phyloP scores from a whole-genome alignment of 2,797 vertebrate genomes.

The Chromis chromis region DNA sequence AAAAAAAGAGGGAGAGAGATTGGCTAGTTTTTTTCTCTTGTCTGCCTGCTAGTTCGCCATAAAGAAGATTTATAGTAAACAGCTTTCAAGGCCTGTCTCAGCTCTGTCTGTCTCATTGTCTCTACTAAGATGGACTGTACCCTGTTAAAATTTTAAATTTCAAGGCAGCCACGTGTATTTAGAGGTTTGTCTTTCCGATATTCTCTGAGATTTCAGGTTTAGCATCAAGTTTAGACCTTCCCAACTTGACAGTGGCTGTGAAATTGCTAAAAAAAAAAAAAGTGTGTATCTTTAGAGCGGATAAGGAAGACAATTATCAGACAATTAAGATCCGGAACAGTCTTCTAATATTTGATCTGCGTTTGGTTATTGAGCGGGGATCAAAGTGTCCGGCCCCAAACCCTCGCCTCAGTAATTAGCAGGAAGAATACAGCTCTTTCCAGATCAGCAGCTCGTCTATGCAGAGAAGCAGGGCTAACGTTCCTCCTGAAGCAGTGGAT shows the following conservation, averaged over 20 bases:
- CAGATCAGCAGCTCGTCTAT: slow-evolving; percentile 65
- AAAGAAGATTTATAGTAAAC: slow-evolving; percentile 81
- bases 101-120: slow-evolving; percentile 86
- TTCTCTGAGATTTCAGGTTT: not conserved
- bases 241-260: not conserved
- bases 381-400: slow-evolving; percentile 32
- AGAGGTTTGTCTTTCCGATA: not conserved
- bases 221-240: not conserved
- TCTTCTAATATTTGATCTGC: slow-evolving; percentile 21
- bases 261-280: not conserved
- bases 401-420: slow-evolving; percentile 52
- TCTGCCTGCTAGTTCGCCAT: slow-evolving; percentile 69
- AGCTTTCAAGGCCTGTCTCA: slow-evolving; percentile 83
- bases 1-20: slow-evolving; percentile 40
- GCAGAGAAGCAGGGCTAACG: slow-evolving; percentile 62
- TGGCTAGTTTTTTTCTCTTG: slow-evolving; percentile 68
- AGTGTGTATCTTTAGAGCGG: not conserved
- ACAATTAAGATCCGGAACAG: slow-evolving; percentile 5
- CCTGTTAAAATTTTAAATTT: slow-evolving; percentile 88
- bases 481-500: slow-evolving; percentile 78
- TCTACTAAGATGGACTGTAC: slow-evolving; percentile 86
- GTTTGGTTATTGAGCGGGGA: slow-evolving; percentile 43
- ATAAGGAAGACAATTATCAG: slow-evolving; percentile 1
- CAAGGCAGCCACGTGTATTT: slow-evolving; percentile 57
- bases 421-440: slow-evolving; percentile 48